Conservation (phyloP, 2,113 vertebrate genomes). For the Takifugu flavidus region DNA sequence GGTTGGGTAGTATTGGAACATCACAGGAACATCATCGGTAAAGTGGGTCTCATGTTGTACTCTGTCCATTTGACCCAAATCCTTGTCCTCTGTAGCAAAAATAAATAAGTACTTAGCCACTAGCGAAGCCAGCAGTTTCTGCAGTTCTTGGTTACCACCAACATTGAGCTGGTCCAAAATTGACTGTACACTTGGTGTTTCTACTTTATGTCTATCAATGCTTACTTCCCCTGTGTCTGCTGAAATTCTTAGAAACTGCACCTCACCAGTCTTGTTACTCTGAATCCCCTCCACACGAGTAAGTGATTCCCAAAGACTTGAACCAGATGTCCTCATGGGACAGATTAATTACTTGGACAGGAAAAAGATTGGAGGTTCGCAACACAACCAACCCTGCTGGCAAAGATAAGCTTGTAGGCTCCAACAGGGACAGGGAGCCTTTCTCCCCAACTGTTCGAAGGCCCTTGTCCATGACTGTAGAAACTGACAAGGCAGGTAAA, state of each 20-base stretch:
- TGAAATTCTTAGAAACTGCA: neutral
- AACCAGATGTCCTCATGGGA: neutral
- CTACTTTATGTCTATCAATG: neutral
- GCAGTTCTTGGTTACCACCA: neutral
- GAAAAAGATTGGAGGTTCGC: neutral
- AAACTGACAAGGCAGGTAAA: too few species aligned
- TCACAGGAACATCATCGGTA: neutral
- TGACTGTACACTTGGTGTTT: neutral
- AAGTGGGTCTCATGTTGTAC: neutral
- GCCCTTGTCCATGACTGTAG: too few species aligned
- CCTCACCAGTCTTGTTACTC: neutral
- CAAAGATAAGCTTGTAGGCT: neutral
- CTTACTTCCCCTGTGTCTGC: neutral
- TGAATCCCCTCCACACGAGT: neutral
- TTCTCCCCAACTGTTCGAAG: neutral
- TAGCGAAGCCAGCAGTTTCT: neutral
- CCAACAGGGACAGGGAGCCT: neutral
- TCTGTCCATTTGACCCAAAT: neutral
- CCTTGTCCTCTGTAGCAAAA: neutral
- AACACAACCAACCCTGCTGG: neutral
- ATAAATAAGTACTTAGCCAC: neutral
- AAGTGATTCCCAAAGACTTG: neutral
- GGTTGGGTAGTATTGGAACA: too few species aligned
- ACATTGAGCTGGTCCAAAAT: neutral
- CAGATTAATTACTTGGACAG: neutral